These are phyloP conservation scores for Flexamia atlantica DNA, from an alignment of 2,888 invertebrate genomes.

Conservation along the genomic window DNA sequence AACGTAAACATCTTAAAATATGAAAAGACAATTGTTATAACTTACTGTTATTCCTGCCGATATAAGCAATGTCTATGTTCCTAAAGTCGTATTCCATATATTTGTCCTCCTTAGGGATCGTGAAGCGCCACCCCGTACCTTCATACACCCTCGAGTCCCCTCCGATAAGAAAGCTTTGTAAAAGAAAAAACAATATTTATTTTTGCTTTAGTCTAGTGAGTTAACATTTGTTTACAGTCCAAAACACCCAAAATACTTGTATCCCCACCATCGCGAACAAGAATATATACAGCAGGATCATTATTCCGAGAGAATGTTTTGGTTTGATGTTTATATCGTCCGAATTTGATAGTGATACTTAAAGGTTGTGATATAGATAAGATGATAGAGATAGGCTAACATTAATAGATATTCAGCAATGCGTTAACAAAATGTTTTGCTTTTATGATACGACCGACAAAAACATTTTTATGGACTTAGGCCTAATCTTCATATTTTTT, in stretches of 20 bases:
- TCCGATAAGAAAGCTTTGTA: conserved; percentile 6
- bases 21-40: too few relatives aligned
- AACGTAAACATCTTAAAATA: too few relatives aligned
- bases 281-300: not conserved
- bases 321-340: too few relatives aligned
- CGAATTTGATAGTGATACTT: too few relatives aligned
- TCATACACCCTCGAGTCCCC: conserved; percentile 5
- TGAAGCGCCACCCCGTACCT: conserved; percentile 22
- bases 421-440: too few relatives aligned
- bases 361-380: too few relatives aligned
- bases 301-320: too few relatives aligned
- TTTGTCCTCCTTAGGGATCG: not conserved
- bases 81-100: conserved; percentile 6
- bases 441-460: too few relatives aligned
- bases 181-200: not conserved
- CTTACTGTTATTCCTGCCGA: conserved; percentile 13
- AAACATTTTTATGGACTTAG: too few relatives aligned
- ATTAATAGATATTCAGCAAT: too few relatives aligned
- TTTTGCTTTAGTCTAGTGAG: not conserved
- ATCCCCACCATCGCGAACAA: not conserved
- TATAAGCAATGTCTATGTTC: conserved; percentile 25
- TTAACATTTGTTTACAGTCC: not conserved
- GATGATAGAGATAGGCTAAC: too few relatives aligned
- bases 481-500: too few relatives aligned
- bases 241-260: not conserved